Evolutionary conservation across 2,113 vertebrate genomes (phyloP), one percentile per base, ranked within the genome.

Genomic region (Balaenoptera acutorostrata): DNA sequence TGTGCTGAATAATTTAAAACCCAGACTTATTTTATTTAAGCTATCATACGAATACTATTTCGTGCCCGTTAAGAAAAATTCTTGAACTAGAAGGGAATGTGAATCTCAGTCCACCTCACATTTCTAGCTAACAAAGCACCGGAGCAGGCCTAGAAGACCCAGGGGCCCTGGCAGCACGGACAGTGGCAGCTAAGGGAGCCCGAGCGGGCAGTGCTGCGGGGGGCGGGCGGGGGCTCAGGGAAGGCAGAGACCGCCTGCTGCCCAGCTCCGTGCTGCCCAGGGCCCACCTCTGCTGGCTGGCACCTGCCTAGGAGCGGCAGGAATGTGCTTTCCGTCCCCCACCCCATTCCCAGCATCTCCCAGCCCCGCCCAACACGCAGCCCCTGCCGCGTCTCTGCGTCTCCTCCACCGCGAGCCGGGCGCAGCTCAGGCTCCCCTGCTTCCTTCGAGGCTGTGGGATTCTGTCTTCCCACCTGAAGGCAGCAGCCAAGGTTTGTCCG

Each of bases 151-250:
- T 14, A 23, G 31, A 46, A 55, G 31, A 55, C 75, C 31, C 31
- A 18, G 33, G 49, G 46, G 75, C 46, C 75, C 52, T 36, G 49
- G 21, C 77, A 80, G 77, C 77, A 80, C 33, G 75, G 31, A 55
- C 75, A 33, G 29, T 11, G 44, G 31, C 46, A 49, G 31, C 31
- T 2, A 6, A 78, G 75, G 75, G 10, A 78, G 31, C 75, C 75
- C 49, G 8, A 55, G 33, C 21, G 9, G 77, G 52, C 52, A 80
- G 33, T 18, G 46, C 36, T 11, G 8, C 31, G 21, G 75, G 49
- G 18, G 1, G 31, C 0, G 0, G 46, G 46, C 10, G 0, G 33
- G 18, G 61, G 27, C 21, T 8, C 33, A 46, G 12, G 33, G 33
- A n/a, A 31, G 46, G 75, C 46, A 52, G 46, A 55, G 10, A 3